Evolutionary conservation across 2,888 invertebrate species (phyloP).

Genomic region (Apodemia duryi): DNA sequence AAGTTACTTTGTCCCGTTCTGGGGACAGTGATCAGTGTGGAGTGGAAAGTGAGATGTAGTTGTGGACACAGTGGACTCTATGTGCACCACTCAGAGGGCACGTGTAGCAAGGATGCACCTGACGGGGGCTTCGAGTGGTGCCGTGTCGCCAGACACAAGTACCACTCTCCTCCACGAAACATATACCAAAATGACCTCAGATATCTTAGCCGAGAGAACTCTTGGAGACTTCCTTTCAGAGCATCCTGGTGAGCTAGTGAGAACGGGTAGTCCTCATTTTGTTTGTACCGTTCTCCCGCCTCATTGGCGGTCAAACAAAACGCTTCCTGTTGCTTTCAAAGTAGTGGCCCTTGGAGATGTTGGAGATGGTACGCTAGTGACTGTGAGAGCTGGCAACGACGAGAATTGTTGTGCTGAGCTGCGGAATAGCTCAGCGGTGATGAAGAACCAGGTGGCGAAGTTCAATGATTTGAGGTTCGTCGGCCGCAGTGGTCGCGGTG

Average conservation of each 20-base stretch:
- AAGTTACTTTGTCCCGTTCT: slow-evolving; percentile 43
- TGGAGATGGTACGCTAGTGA: slow-evolving; percentile 97
- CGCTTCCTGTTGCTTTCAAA: slow-evolving; percentile 97
- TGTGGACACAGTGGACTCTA: slow-evolving; percentile 51
- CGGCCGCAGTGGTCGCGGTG: slow-evolving; percentile 98
- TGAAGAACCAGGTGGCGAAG: slow-evolving; percentile 99
- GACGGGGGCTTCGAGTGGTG: slow-evolving; percentile 73
- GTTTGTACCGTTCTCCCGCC: slow-evolving; percentile 96
- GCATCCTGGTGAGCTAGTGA: slow-evolving; percentile 94
- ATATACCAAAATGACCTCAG: slow-evolving; percentile 93
- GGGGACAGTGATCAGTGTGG: slow-evolving; percentile 46
- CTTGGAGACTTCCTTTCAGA: slow-evolving; percentile 92
- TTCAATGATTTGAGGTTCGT: slow-evolving; percentile 99
- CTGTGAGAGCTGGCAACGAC: slow-evolving; percentile 97
- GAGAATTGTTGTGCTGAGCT: slow-evolving; percentile 98
- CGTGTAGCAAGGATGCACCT: slow-evolving; percentile 77
- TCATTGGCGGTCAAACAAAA: slow-evolving; percentile 99
- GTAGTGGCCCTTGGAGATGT: slow-evolving; percentile 97
- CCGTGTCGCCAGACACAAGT: slow-evolving; percentile 85
- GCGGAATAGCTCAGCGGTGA: slow-evolving; percentile 95
- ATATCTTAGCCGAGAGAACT: slow-evolving; percentile 92
- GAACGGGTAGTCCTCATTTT: slow-evolving; percentile 96
- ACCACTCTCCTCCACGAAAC: slow-evolving; percentile 87
- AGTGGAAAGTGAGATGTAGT: slow-evolving; percentile 60
- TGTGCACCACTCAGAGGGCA: slow-evolving; percentile 75